Conservation (phyloP, 1,140 invertebrate genomes). For the Chlorops oryzae region DNA sequence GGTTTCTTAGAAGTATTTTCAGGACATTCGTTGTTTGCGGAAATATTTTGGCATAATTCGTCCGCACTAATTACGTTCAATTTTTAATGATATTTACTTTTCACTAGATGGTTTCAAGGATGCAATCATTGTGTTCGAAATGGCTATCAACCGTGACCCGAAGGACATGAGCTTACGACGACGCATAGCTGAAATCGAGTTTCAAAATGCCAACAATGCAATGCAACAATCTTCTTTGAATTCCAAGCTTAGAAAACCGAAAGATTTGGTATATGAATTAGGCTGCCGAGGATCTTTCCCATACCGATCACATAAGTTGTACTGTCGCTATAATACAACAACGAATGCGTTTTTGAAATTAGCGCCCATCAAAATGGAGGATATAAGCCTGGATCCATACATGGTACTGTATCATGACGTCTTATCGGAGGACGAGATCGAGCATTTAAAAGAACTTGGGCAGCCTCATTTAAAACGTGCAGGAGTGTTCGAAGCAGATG, state of each 20-base stretch:
- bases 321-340: constrained; percentile 70
- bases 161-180: constrained; percentile 48
- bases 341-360: constrained; percentile 72
- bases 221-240: no score
- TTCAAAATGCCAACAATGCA: no score
- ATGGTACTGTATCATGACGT: constrained; percentile 86
- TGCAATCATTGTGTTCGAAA: constrained; percentile 27
- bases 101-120: constrained; percentile 24
- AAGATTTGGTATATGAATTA: constrained; percentile 80
- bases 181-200: constrained; percentile 64
- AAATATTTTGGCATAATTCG: no score
- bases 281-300: constrained; percentile 56
- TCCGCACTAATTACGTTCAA: not conserved
- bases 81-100: not conserved
- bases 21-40: no score
- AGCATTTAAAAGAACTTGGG: constrained; percentile 73
- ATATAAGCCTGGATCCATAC: constrained; percentile 73
- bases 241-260: no score
- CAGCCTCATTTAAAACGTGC: constrained; percentile 62
- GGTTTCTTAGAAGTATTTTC: no score
- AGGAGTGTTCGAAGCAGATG: constrained; percentile 72
- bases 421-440: constrained; percentile 83
- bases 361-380: constrained; percentile 86
- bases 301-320: constrained; percentile 45
- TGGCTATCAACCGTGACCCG: constrained; percentile 17